Conservation (phyloP, 1,140 invertebrate genomes). For the Oreohelix idahoensis region DNA sequence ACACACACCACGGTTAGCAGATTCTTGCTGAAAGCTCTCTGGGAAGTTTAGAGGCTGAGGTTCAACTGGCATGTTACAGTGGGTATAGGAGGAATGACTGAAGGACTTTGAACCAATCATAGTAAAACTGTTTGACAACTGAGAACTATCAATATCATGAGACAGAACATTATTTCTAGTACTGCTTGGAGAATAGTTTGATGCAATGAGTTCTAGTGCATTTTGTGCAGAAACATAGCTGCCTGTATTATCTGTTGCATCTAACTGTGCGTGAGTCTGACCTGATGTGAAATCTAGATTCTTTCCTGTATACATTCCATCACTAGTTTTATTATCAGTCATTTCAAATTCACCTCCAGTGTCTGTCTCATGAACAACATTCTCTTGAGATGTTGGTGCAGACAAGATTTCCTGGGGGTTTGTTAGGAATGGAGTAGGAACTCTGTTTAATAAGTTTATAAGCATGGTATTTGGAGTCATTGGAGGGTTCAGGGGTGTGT, state of each 20-base stretch:
- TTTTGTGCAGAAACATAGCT: constrained; percentile 7
- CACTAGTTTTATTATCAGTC: background rate
- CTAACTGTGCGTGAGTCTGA: background rate
- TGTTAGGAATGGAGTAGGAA: constrained; percentile 34
- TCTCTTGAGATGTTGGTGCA: constrained; percentile 35
- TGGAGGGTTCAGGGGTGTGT: constrained; percentile 29
- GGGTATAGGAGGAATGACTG: background rate
- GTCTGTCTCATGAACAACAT: background rate
- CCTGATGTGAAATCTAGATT: background rate
- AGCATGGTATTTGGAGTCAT: constrained; percentile 41
- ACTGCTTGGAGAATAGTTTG: constrained; percentile 6
- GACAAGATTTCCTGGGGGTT: constrained; percentile 33
- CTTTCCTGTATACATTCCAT: constrained; percentile 5
- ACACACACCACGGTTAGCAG: background rate
- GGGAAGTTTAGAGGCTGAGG: background rate
- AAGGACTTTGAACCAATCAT: background rate
- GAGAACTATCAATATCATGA: background rate
- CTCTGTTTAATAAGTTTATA: constrained; percentile 37
- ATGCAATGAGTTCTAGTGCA: constrained; percentile 31
- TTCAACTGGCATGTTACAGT: background rate
- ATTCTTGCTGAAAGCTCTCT: constrained; percentile 4
- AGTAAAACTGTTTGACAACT: background rate
- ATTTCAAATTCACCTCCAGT: constrained; percentile 7
- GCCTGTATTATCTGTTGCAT: background rate
- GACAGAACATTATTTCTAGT: background rate